Percentiles rank a stretch among this genome's conserved stretches.
Evolutionary conservation across 1,140 invertebrate species (phyloP).

Genomic region (Episyrphus balteatus): DNA sequence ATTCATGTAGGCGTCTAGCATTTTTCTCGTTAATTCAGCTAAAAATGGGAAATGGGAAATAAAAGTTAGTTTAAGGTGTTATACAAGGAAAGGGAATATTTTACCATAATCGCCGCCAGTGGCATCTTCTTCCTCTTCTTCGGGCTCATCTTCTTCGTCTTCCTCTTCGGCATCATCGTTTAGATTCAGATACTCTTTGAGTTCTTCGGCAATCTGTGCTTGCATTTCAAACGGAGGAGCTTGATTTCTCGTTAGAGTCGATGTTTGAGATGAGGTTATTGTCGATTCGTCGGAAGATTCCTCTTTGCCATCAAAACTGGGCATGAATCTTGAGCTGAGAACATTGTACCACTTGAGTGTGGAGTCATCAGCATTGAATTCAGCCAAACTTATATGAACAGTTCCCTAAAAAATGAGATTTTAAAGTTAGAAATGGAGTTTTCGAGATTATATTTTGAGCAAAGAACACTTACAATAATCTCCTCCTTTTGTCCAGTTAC

Average conservation of each 20-base stretch:
- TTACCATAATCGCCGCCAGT: constrained; percentile 2
- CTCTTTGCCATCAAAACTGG: constrained; percentile 52
- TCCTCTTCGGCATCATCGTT: constrained; percentile 42
- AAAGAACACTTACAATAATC: constrained; percentile 59
- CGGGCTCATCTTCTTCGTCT: constrained; percentile 46
- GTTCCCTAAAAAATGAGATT: constrained; percentile 59
- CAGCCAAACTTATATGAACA: constrained; percentile 88
- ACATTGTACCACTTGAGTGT: constrained; percentile 92
- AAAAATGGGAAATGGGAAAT: not conserved
- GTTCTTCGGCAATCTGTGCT: constrained; percentile 44
- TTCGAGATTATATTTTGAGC: not conserved
- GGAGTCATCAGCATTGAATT: constrained; percentile 74
- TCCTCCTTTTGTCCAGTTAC: constrained; percentile 56
- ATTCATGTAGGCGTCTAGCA: constrained; percentile 33
- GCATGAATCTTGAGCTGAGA: constrained; percentile 77
- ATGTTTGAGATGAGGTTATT: constrained; percentile 91
- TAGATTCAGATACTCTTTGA: constrained; percentile 47
- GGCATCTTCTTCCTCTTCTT: constrained; percentile 48
- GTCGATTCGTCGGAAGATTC: constrained; percentile 95
- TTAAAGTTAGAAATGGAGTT: not conserved
- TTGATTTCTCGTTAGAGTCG: constrained; percentile 88
- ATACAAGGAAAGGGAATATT: not conserved
- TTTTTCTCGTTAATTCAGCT: constrained; percentile 21
- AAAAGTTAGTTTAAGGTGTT: not conserved
- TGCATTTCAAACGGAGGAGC: constrained; percentile 46